Percentiles rank a stretch among this genome's conserved stretches.
phyloP scores from a whole-genome alignment of 2,888 invertebrate genomes.

The Harpalus rubripes region DNA sequence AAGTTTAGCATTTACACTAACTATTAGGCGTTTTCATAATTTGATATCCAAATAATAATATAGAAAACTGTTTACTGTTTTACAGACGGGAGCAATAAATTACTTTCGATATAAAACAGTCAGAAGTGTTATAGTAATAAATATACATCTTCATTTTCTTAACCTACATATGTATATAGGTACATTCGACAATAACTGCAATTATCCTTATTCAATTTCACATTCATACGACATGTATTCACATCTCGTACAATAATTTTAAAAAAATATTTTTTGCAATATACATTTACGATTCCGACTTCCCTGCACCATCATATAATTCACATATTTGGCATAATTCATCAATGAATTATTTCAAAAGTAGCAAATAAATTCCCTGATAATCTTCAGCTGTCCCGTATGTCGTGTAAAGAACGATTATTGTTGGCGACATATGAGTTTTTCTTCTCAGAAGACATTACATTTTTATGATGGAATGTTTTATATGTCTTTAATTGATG shows the following conservation, averaged over 20 bases:
- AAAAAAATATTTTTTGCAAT: neutral
- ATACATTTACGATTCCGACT: neutral
- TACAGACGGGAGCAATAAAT: too few species aligned
- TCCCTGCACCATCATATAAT: neutral
- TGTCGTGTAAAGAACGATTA: slow-evolving; percentile 11
- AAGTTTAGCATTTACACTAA: too few species aligned
- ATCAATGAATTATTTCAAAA: neutral
- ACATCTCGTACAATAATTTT: neutral
- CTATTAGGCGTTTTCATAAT: too few species aligned
- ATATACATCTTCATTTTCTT: neutral
- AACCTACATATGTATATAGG: neutral
- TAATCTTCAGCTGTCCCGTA: slow-evolving; percentile 49
- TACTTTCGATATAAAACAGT: too few species aligned
- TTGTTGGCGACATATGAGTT: slow-evolving; percentile 2
- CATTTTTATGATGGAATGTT: slow-evolving; percentile 65
- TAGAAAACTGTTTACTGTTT: too few species aligned
- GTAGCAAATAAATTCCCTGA: neutral
- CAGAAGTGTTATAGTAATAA: too few species aligned
- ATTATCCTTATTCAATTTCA: neutral
- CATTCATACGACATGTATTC: neutral
- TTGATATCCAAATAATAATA: too few species aligned
- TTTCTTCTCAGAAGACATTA: neutral
- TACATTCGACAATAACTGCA: neutral
- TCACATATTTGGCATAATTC: neutral
- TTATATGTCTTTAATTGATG: slow-evolving; percentile 7